Conservation (phyloP, 2,113 vertebrate genomes). For the Melanerpes aurifrons region DNA sequence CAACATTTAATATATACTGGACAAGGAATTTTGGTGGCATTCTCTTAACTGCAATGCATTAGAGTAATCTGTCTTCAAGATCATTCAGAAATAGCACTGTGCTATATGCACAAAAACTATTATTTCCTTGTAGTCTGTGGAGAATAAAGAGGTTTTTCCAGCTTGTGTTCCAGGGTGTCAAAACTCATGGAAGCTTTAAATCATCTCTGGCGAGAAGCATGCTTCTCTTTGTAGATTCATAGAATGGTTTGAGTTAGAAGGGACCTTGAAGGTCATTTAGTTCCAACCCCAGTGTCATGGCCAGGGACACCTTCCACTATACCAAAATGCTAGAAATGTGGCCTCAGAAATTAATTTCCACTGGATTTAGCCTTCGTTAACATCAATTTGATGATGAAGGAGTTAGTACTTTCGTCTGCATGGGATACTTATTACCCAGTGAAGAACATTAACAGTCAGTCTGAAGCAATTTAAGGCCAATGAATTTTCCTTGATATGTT, state of each 20-base stretch:
- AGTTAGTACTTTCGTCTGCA: background rate
- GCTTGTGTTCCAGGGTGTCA: background rate
- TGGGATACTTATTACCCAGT: background rate
- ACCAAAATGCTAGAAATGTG: too few relatives aligned
- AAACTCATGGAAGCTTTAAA: background rate
- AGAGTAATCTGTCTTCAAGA: background rate
- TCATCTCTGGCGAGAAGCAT: fast-evolving
- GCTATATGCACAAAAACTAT: background rate
- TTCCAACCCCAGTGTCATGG: too few relatives aligned
- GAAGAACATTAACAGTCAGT: background rate
- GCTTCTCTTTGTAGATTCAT: background rate
- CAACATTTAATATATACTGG: background rate
- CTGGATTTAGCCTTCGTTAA: background rate
- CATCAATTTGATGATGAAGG: background rate
- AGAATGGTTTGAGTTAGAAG: too few relatives aligned
- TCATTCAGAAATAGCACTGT: background rate
- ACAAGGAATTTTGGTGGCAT: background rate
- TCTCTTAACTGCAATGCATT: background rate
- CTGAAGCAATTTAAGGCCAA: background rate
- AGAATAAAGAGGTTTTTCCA: background rate
- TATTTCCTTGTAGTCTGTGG: background rate
- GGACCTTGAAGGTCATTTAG: too few relatives aligned
- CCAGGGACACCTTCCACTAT: too few relatives aligned
- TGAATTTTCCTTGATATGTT: background rate
- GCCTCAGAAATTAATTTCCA: background rate